These are phyloP conservation scores for Anagrus nilaparvatae DNA, from an alignment of 1,140 invertebrate species.

Conservation along the genomic window DNA sequence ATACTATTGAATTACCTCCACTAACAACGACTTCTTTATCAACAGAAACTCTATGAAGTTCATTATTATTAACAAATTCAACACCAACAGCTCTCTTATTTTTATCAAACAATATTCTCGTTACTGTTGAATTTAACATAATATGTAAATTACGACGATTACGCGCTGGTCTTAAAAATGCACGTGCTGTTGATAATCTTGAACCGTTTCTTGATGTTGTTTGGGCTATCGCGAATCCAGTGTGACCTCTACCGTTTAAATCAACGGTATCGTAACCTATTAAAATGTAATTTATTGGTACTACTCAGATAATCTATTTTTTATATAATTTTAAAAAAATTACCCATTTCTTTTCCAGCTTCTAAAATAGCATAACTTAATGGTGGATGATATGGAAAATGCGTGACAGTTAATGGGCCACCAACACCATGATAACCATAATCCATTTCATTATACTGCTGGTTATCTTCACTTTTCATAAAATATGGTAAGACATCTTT, in stretches of 20 bases:
- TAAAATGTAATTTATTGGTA: too few species aligned
- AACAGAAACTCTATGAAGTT: slow-evolving; percentile 28
- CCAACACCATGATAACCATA: slow-evolving; percentile 66
- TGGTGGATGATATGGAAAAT: slow-evolving; percentile 79
- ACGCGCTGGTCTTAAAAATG: slow-evolving; percentile 72
- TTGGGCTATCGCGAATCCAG: slow-evolving; percentile 75
- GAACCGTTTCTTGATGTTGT: slow-evolving; percentile 82
- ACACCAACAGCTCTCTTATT: slow-evolving; percentile 60
- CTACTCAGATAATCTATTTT: too few species aligned
- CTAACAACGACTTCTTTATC: slow-evolving; percentile 55
- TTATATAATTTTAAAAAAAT: too few species aligned
- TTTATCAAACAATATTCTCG: slow-evolving; percentile 60
- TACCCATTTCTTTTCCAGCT: slow-evolving; percentile 68
- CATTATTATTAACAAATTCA: slow-evolving; percentile 50
- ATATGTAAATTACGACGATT: slow-evolving; percentile 65
- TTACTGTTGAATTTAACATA: slow-evolving; percentile 64
- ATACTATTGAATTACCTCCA: too few species aligned
- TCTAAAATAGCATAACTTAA: slow-evolving; percentile 74
- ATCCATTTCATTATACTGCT: slow-evolving; percentile 63
- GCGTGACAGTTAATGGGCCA: slow-evolving; percentile 66
- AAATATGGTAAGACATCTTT: slow-evolving; percentile 82
- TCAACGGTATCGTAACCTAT: slow-evolving; percentile 69
- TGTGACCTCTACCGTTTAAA: slow-evolving; percentile 71
- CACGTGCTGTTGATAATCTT: slow-evolving; percentile 67
- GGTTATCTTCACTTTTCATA: slow-evolving; percentile 76